phyloP scores from a whole-genome alignment of 2,113 vertebrate genomes.

The Ictalurus punctatus region DNA sequence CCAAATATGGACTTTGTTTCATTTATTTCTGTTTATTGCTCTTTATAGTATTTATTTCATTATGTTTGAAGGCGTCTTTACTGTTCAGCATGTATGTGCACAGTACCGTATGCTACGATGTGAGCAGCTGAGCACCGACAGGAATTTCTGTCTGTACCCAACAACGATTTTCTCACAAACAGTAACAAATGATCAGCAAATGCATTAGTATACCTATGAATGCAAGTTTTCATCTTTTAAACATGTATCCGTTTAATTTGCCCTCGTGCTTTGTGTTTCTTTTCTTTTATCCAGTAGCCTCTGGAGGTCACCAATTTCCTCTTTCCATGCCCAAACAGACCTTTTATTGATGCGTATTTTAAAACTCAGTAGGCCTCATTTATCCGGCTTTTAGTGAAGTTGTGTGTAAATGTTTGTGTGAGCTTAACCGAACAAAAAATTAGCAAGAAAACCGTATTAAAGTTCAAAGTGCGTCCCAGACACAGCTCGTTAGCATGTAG shows the following conservation, averaged over 20 bases:
- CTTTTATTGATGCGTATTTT: background rate
- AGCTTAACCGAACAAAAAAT: background rate
- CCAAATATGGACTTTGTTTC: too few species aligned
- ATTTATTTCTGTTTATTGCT: too few species aligned
- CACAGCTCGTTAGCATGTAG: background rate
- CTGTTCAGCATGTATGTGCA: too few species aligned
- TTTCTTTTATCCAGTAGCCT: background rate
- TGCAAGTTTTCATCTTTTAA: background rate
- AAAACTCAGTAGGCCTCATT: background rate
- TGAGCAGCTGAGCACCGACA: background rate
- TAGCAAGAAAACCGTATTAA: too few species aligned
- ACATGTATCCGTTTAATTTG: background rate
- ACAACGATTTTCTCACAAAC: background rate
- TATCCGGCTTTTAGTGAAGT: too few species aligned
- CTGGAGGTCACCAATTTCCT: background rate
- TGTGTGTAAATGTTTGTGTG: background rate
- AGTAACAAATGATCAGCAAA: background rate
- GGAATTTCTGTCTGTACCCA: background rate
- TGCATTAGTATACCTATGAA: background rate
- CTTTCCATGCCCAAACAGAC: background rate
- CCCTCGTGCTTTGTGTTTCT: background rate
- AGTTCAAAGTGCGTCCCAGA: background rate
- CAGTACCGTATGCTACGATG: too few species aligned
- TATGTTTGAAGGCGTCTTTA: too few species aligned
- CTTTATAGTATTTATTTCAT: too few species aligned